phyloP scores from a whole-genome alignment of 2,113 vertebrate species.

The Bettongia penicillata region DNA sequence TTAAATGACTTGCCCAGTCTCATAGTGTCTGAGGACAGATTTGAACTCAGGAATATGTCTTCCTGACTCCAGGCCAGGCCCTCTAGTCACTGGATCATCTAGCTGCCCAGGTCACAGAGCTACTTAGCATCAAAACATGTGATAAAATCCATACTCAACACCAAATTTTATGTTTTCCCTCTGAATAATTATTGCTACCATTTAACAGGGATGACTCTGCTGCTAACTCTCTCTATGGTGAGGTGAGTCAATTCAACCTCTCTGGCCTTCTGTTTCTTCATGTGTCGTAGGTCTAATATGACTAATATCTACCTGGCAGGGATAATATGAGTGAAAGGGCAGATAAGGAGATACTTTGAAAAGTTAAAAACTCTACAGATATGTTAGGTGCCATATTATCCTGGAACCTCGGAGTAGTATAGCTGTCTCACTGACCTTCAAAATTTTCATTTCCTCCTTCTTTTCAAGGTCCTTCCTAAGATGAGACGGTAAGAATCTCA shows the following conservation, averaged over 20 bases:
- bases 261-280: background rate
- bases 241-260: background rate
- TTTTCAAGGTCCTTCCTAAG: background rate
- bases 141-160: background rate
- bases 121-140: background rate
- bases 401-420: background rate
- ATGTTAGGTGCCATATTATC: background rate
- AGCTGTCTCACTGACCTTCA: background rate
- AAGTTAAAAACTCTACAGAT: background rate
- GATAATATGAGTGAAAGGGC: background rate
- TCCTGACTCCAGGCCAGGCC: background rate
- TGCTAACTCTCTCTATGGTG: background rate
- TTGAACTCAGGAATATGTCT: background rate
- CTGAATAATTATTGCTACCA: background rate
- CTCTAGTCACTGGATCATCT: background rate
- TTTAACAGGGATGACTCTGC: background rate
- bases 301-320: background rate
- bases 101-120: background rate
- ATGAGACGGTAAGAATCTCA: background rate
- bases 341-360: background rate
- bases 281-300: background rate
- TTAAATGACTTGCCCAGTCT: background rate
- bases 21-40: background rate
- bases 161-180: background rate
- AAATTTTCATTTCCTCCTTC: background rate